phyloP scores from a whole-genome alignment of 2,888 invertebrate genomes.

The Rutpela maculata region DNA sequence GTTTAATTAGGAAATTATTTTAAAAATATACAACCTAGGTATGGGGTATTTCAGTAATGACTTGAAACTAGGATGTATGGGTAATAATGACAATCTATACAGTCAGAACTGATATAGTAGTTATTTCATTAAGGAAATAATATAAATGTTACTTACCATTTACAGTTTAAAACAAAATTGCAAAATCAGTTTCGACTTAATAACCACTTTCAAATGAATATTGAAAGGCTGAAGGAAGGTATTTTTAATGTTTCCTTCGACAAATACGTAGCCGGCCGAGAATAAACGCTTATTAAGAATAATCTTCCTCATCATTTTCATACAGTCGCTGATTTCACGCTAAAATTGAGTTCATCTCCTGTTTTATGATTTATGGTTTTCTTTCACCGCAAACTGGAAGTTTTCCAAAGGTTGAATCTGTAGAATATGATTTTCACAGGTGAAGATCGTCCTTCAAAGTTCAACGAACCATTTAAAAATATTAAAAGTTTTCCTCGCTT shows the following conservation, averaged over 20 bases:
- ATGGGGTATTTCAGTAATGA: too few species aligned
- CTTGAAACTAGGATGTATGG: too few species aligned
- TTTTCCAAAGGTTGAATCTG: conserved; percentile 22
- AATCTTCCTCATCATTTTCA: conserved; percentile 3
- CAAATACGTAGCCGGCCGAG: background rate
- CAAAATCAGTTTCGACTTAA: too few species aligned
- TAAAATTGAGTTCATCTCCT: conserved; percentile 20
- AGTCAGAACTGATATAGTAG: too few species aligned
- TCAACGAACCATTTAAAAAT: conserved; percentile 25
- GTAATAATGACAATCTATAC: too few species aligned
- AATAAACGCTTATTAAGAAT: conserved; percentile 18
- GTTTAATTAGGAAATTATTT: too few species aligned
- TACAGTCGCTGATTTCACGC: conserved; percentile 15
- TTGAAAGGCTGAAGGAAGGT: background rate
- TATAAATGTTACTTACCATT: too few species aligned
- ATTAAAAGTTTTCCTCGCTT: conserved; percentile 15
- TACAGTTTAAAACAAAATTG: too few species aligned
- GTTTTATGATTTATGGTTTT: conserved; percentile 31
- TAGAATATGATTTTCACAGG: conserved; percentile 27
- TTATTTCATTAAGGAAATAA: too few species aligned
- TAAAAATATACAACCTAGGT: too few species aligned
- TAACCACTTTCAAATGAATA: background rate
- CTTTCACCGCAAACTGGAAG: conserved; percentile 29
- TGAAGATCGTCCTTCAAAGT: conserved; percentile 19
- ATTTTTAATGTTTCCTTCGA: background rate